phyloP scores from a whole-genome alignment of 2,797 vertebrate species.

The Mus minutoides region DNA sequence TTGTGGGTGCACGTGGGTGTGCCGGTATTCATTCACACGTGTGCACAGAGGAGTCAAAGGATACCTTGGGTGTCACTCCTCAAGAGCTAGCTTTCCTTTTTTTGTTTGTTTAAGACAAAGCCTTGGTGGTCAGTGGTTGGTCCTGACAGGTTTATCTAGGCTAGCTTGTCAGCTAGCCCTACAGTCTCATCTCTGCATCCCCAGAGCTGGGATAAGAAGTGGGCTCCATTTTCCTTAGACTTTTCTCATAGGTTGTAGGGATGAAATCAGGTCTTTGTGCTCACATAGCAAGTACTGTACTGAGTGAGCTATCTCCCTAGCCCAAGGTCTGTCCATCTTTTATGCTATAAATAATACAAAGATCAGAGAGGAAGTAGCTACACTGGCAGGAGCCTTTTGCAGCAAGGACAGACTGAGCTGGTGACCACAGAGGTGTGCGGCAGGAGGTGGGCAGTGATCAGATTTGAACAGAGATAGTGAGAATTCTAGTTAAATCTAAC shows the following conservation, averaged over 20 bases:
- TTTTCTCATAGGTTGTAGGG: not conserved
- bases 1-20: not conserved
- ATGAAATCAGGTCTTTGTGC: not conserved
- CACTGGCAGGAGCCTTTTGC: not conserved
- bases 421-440: not conserved
- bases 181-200: not conserved
- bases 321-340: not conserved
- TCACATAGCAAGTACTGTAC: not conserved
- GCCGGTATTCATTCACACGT: not conserved
- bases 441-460: not conserved
- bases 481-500: not conserved
- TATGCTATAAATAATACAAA: not conserved
- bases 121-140: not conserved
- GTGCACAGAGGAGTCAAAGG: not conserved
- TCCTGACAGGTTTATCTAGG: not conserved
- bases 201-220: not conserved
- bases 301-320: not conserved
- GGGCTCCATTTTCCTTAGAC: not conserved
- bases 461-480: not conserved
- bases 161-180: not conserved
- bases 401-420: not conserved
- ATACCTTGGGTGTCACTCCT: not conserved
- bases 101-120: not conserved
- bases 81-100: not conserved
- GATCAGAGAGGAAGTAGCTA: not conserved